phyloP scores from a whole-genome alignment of 1,140 invertebrate species.

The Cryptotermes secundus region DNA sequence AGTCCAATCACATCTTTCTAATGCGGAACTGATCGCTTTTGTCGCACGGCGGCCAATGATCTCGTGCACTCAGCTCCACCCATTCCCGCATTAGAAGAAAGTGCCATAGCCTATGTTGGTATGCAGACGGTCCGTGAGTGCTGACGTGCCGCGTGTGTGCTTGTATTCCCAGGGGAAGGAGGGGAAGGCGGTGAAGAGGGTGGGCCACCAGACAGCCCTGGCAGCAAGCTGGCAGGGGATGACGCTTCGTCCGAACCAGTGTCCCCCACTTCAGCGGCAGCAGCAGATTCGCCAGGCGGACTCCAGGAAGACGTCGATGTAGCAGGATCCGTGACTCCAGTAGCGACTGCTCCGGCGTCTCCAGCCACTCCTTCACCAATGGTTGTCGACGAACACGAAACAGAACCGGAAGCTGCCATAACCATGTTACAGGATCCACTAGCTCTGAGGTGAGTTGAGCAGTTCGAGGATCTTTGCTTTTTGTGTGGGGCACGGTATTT shows the following conservation, averaged over 20 bases:
- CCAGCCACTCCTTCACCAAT: constrained; percentile 38
- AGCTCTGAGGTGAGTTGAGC: constrained; percentile 9
- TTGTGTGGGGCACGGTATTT: no score
- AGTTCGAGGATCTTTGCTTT: no score
- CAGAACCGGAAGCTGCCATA: constrained; percentile 9
- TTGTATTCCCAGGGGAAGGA: constrained; percentile 43
- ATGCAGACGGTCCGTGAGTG: no score
- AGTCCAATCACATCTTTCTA: no score
- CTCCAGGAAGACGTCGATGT: not conserved
- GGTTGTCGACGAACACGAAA: constrained; percentile 3
- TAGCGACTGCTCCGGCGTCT: constrained; percentile 35
- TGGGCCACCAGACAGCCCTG: constrained; percentile 38
- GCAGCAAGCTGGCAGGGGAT: constrained; percentile 42
- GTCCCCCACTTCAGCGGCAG: constrained; percentile 26
- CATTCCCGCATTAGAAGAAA: no score
- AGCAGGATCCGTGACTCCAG: not conserved
- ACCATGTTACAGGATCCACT: constrained; percentile 20
- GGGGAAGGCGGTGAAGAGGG: constrained; percentile 43
- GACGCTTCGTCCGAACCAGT: constrained; percentile 34
- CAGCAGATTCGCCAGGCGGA: constrained; percentile 37
- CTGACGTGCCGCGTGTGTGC: not conserved
- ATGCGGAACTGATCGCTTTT: no score
- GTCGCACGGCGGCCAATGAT: no score
- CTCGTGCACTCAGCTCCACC: no score
- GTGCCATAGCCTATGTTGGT: no score